Evolutionary conservation across 1,140 invertebrate genomes (phyloP).

Genomic region (Drosophila pseudoobscura): DNA sequence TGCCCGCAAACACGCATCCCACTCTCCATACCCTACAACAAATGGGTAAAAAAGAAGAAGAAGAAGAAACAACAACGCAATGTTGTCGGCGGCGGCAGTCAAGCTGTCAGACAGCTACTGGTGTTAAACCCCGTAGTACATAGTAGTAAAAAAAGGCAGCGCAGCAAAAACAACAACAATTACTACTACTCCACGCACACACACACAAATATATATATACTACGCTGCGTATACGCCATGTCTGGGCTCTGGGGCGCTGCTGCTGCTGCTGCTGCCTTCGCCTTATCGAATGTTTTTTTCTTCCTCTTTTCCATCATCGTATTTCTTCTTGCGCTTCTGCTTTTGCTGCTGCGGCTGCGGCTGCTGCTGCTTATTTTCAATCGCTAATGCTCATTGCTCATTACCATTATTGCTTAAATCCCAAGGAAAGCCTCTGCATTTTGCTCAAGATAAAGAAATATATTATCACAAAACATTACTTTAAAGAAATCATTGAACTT

Average conservation of each 20-base stretch:
- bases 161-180: constrained; percentile 26
- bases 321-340: constrained; percentile 1
- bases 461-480: not conserved
- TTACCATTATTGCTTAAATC: not conserved
- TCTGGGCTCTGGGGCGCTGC: constrained; percentile 28
- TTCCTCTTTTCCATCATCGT: constrained; percentile 20
- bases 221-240: constrained; percentile 73
- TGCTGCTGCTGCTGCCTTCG: constrained; percentile 10
- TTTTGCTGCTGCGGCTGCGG: not conserved
- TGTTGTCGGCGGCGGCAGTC: constrained; percentile 50
- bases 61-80: constrained; percentile 30
- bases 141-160: constrained; percentile 48
- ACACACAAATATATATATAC: constrained; percentile 31
- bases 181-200: constrained; percentile 19
- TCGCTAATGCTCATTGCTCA: constrained; percentile 21
- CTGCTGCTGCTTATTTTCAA: not conserved
- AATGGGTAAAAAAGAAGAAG: constrained; percentile 36
- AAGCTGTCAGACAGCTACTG: constrained; percentile 80
- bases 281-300: constrained; percentile 55
- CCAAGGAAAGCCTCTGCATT: not conserved
- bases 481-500: not conserved
- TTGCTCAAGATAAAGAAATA: too few species aligned
- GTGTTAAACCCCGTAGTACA: constrained; percentile 70
- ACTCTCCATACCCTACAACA: too few species aligned
- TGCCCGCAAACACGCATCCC: too few species aligned